These are phyloP conservation scores for Ornithoptera priamus DNA, from an alignment of 2,888 invertebrate species.

Conservation along the genomic window DNA sequence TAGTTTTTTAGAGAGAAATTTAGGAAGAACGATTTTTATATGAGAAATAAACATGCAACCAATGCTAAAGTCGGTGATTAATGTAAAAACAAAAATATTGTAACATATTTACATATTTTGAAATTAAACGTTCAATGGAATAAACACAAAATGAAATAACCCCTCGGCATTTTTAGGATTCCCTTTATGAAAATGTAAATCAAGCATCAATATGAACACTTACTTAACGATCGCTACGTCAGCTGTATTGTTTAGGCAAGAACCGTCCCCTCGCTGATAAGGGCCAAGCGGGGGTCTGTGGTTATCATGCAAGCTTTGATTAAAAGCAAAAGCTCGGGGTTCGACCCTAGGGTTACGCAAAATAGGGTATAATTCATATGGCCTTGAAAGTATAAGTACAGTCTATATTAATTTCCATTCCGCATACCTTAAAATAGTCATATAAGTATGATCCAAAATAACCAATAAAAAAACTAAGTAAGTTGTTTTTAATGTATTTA, in stretches of 20 bases:
- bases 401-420: background rate
- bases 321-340: slow-evolving; percentile 71
- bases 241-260: slow-evolving; percentile 43
- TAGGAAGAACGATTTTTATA: no score
- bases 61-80: no score
- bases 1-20: no score
- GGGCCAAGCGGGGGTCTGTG: slow-evolving; percentile 46
- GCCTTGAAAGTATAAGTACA: slow-evolving; percentile 5
- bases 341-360: slow-evolving; percentile 37
- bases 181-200: slow-evolving; percentile 10
- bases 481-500: background rate
- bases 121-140: background rate
- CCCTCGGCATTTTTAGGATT: background rate
- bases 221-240: slow-evolving; percentile 36
- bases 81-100: no score
- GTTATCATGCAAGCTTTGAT: slow-evolving; percentile 72
- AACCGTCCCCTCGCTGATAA: slow-evolving; percentile 54
- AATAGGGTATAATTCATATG: slow-evolving; percentile 33
- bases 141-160: background rate
- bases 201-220: slow-evolving; percentile 7
- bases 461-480: background rate
- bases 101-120: no score
- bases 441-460: background rate
- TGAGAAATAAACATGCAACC: no score
- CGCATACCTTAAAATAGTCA: background rate